Base-by-base conservation (phyloP, 2,888 invertebrate genomes). In the Myopa tessellatipennis region DNA sequence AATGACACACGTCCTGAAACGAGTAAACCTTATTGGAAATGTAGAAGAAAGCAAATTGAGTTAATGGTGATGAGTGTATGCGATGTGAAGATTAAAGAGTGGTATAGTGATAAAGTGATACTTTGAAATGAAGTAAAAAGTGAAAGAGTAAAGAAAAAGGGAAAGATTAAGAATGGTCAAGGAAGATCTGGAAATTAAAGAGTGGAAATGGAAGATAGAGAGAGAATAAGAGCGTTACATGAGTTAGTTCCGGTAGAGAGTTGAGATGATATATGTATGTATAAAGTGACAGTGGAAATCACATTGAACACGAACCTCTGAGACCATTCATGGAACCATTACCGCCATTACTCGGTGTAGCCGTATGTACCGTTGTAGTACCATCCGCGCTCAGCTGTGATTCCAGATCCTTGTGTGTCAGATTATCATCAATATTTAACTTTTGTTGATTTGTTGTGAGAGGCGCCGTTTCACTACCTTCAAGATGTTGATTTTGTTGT, bases 401-500 rank as follows among this genome's bases (percentile, higher is more conserved):
- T 78, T 87, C 86, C 65, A 85, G 36, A 79, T 87, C 86, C 78
- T 87, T 87, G 74, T 82, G 81, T 67, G 83, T 83, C 8, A 85
- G 63, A 38, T 82, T 85, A 71, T 85, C 82, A 72, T 88, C 88
- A 70, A 87, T 85, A 58, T 86, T 85, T 26, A 85, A 78, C 81
- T 87, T 88, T 75, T 87, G 84, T 80, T 88, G 88, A 78, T 87
- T 87, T 76, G 84, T 86, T 34, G 88, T 88, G 76, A 88, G 79
- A 5, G 88, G 88, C 12, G 88, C 85, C 60, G 88, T 88, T 79
- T 88, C 88, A 55, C 88, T 88, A 63, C 87, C 87, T 81, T 88
- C 88, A 68, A 87, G 84, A 82, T 87, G 88, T 77, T 85, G 87
- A 38, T 74, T 74, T 34, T 72, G 72, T 34, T 60, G 71, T 82